These are phyloP conservation scores for Engystomops pustulosus DNA, from an alignment of 2,113 vertebrate genomes.

Conservation along the genomic window DNA sequence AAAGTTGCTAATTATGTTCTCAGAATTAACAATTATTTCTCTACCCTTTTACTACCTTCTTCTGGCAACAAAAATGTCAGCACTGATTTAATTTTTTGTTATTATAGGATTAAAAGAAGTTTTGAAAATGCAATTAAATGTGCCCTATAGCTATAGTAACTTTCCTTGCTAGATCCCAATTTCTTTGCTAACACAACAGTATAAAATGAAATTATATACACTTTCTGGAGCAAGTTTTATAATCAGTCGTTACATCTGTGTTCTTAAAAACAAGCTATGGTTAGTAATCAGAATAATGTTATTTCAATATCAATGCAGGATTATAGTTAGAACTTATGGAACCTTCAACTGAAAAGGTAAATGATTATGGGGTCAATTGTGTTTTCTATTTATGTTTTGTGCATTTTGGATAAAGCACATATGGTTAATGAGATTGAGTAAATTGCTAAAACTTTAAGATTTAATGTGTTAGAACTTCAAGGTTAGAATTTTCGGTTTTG, in stretches of 20 bases:
- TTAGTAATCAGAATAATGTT: constrained; percentile 68
- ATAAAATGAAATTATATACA: constrained; percentile 72
- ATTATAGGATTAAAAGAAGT: constrained; percentile 87
- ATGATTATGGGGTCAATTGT: constrained; percentile 21
- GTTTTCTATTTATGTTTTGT: constrained; percentile 27
- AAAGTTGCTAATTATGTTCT: constrained; percentile 88
- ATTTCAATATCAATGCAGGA: constrained; percentile 19
- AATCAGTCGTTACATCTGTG: constrained; percentile 78
- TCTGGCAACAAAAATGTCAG: constrained; percentile 87
- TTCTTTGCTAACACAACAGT: constrained; percentile 81
- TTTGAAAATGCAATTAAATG: constrained; percentile 85
- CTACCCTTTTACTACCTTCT: constrained; percentile 88
- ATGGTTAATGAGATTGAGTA: constrained; percentile 16
- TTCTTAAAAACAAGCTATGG: constrained; percentile 75
- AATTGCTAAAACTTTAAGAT: constrained; percentile 17
- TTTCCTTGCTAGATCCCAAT: constrained; percentile 79
- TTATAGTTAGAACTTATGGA: neutral
- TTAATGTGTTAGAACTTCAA: neutral
- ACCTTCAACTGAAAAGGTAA: constrained; percentile 11
- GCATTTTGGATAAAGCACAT: constrained; percentile 42
- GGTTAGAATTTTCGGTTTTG: neutral
- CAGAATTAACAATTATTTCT: constrained; percentile 87
- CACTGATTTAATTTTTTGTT: constrained; percentile 87
- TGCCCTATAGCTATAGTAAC: constrained; percentile 81
- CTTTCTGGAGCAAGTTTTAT: constrained; percentile 71